These are phyloP conservation scores for Xiphorhynchus elegans DNA, from an alignment of 2,113 vertebrate species.

Conservation along the genomic window DNA sequence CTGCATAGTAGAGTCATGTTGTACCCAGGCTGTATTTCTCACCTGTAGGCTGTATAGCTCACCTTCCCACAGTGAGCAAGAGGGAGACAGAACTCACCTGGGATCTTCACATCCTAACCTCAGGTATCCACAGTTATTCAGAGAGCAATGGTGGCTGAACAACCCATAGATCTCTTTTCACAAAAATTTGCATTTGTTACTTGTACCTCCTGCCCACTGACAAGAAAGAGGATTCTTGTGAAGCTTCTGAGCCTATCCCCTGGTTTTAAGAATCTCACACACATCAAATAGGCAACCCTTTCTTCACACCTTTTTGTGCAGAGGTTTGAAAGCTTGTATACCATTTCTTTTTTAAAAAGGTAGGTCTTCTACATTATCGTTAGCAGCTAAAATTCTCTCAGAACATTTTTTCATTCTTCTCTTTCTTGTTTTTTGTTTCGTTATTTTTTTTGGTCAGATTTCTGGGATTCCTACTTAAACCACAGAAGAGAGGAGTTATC, in stretches of 20 bases:
- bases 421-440: not conserved
- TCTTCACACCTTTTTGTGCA: not conserved
- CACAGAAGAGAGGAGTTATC: conserved; percentile 5
- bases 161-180: not conserved
- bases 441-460: conserved; percentile 74
- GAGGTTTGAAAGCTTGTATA: not conserved
- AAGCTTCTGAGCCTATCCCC: not conserved
- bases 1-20: not conserved
- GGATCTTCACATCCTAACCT: not conserved
- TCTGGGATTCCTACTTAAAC: conserved; percentile 88
- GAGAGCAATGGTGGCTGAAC: not conserved
- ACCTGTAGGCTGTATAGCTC: not conserved
- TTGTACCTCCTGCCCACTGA: not conserved
- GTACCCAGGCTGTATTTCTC: not conserved
- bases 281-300: not conserved
- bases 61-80: not conserved
- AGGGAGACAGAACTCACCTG: not conserved
- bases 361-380: not conserved
- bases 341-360: not conserved
- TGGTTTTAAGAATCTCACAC: not conserved
- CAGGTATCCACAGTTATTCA: not conserved
- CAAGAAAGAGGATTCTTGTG: not conserved
- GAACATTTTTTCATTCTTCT: not conserved
- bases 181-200: not conserved
- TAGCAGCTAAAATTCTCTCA: not conserved